Conservation (phyloP, 2,113 vertebrate genomes). For the Okapia johnstoni region DNA sequence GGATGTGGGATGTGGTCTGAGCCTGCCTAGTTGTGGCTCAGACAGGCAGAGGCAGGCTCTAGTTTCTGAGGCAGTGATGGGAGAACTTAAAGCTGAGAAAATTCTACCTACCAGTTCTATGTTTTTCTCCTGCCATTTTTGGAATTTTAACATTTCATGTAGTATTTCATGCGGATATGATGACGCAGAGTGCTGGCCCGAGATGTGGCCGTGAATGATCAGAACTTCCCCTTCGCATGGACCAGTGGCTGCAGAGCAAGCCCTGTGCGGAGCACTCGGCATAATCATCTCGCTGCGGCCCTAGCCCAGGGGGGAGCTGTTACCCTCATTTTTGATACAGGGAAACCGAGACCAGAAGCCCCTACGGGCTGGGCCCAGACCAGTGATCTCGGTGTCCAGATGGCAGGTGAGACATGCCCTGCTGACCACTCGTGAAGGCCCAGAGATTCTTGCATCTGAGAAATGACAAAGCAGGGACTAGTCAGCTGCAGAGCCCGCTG, state of each 20-base stretch:
- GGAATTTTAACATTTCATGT: neutral
- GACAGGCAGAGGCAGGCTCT: neutral
- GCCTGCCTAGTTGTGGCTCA: fast-evolving
- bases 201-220: neutral
- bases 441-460: neutral
- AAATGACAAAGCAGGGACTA: neutral
- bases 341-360: neutral
- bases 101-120: neutral
- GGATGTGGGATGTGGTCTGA: fast-evolving
- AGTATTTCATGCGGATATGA: fast-evolving
- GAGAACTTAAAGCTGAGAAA: neutral
- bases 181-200: fast-evolving
- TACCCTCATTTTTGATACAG: neutral
- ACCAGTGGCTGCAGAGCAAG: neutral
- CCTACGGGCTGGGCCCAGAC: neutral
- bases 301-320: neutral
- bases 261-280: neutral
- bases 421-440: fast-evolving
- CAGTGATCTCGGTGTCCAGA: neutral
- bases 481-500: neutral
- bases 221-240: neutral
- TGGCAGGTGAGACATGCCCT: neutral
- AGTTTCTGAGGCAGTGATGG: neutral
- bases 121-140: neutral
- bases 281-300: neutral